Base-by-base conservation (phyloP, 1,140 invertebrate genomes). In the Bombus fervidus region DNA sequence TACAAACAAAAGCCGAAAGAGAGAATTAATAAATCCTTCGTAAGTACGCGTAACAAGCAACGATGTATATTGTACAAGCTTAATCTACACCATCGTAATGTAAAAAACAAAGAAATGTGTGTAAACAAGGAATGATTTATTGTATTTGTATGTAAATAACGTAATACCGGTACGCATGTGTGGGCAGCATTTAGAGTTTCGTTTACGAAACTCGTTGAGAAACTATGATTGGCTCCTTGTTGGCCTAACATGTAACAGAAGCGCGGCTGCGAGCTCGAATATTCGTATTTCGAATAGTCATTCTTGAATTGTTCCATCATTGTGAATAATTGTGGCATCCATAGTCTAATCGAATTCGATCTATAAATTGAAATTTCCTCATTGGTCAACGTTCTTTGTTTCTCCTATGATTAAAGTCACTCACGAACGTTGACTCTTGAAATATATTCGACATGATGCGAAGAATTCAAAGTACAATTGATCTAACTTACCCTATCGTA, bases 401-500 rank as follows among this genome's bases (percentile, higher is more conserved):
- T 43, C 12, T n/a, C 9, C 8, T 72, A n/a, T 18, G 10, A 34
- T 47, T n/a, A 13, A 64, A n/a, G 2, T 77, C 34, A 10, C 28
- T 80, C 25, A 2, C 3, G 8, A 80, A 69, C 43, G 28, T 39
- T 80, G 34, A 25, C 47, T 57, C 25, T 81, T 81, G 25, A 81
- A 34, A 41, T 59, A 69, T 25, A 28, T 47, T 13, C 4, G 12
- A 47, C 8, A 34, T 31, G n/a, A n/a, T 13, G n/a, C 13, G 5
- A 62, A n/a, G 22, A 3, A n/a, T 59, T 39, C 25, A n/a, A 76
- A 41, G n/a, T 31, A 41, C 0, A 1, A 18, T 79, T 3, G 15
- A 34, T 82, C 91, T 88, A 66, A 95, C 91, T 90, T 71, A 95
- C 94, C 94, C 94, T 62, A 97, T 96, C 41, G 97, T 97, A 69